Base-by-base conservation (phyloP, 2,797 vertebrate genomes). In the Fundulus diaphanus region DNA sequence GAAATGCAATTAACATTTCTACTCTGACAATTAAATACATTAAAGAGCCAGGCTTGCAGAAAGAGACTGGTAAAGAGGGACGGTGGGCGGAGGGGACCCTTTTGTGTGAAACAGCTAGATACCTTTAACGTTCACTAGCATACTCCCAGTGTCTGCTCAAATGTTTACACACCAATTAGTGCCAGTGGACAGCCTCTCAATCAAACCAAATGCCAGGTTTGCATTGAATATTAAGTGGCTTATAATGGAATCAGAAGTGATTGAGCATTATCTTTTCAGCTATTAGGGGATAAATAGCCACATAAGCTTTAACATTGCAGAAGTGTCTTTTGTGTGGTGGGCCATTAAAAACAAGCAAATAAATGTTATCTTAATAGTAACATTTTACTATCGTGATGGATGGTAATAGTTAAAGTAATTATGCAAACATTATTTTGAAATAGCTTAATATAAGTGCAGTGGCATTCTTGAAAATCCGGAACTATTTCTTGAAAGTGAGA, bases 1-100 rank as follows among this genome's bases (percentile, higher is more conserved):
- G 92, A 92, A 94, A 94, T 89, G 88, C 90, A 95, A 95, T 95
- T 95, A 95, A 92, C 90, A 90, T 92, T 92, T 93, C 91, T 86
- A 93, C 85, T 87, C 90, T 85, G 89, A 90, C 88, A 92, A 92
- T 95, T 93, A 93, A 90, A 88, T 89, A 88, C 88, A 90, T 93
- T 92, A 92, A 91, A 93, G 83, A 88, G 76, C 73, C 78, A 84
- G 72, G 80, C 73, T 79, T 85, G 81, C 81, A 80, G 82, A 83
- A 85, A 77, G 70, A 84, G 44, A 72, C 72, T 29, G 49, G 73
- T 44, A 70, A 68, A 73, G 40, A 74, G 65, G 24, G 40, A 49
- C 63, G 71, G 73, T 84, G 72, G 84, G 76, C 0, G 42, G 66
- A 29, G 16, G 22, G 59, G 57, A 70, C 46, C 66, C 31, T 12